Base-by-base conservation (phyloP, 2,797 vertebrate genomes). In the Melanotaenia nigrans region DNA sequence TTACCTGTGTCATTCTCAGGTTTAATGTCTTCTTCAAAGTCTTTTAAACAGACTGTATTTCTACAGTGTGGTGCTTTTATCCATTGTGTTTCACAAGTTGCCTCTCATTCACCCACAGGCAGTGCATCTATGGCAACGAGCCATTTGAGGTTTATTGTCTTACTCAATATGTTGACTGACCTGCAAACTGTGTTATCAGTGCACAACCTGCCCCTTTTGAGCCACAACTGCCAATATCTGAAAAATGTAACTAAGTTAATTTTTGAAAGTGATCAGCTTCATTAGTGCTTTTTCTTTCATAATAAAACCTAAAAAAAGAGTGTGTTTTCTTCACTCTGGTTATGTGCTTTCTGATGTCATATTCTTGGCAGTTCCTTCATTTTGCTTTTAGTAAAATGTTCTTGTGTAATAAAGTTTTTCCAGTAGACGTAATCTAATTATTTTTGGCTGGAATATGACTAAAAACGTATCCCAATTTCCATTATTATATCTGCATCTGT, bases 401-500 rank as follows among this genome's bases (percentile, higher is more conserved):
- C 18, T 16, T 38, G 11, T 3, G 3, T 47, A 54, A 65, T 58
- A 58, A 60, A 63, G 58, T 61, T n/a, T n/a, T 18, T 45, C 25
- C 24, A 30, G 16, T 33, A 54, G 25, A 66, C 32, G 28, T 35
- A 53, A 53, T 64, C 5, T 66, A 25, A 32, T 68, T 36, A 42
- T 42, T 63, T 35, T 62, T 68, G 55, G 32, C 40, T 42, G 54
- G n/a, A 49, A 55, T 53, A 40, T 14, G 35, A 61, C 12, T 11
- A 14, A 64, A 83, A 76, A 69, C 14, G 54, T 24, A 47, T 65
- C 16, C 18, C 14, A 14, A 18, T 77, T 77, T 76, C 16, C 42
- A 73, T 73, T 84, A 75, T 77, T 83, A 78, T 77, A 66, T 73
- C 83, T 4, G 79, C 67, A 55, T 93, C 89, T 79, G 86, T 86